phyloP scores from a whole-genome alignment of 2,113 vertebrate genomes.

The Corythaeola cristata region DNA sequence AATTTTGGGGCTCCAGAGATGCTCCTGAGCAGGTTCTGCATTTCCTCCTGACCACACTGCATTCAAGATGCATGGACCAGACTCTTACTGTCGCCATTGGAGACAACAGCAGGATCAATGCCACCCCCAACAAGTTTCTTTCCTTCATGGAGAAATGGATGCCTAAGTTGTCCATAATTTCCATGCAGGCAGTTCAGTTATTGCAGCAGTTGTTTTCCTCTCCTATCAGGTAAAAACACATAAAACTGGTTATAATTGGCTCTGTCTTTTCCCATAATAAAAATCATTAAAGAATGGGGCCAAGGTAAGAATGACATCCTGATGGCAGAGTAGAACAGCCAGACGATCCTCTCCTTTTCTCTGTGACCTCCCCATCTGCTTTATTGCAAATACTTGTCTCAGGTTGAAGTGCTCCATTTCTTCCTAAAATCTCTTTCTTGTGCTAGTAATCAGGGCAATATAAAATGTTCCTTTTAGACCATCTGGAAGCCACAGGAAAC shows the following conservation, averaged over 20 bases:
- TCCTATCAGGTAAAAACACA: neutral
- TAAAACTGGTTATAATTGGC: neutral
- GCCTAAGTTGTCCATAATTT: neutral
- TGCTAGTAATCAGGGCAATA: constrained; percentile 51
- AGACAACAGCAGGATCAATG: neutral
- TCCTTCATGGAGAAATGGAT: neutral
- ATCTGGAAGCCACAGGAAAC: constrained; percentile 70
- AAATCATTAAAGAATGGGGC: neutral
- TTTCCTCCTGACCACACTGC: neutral
- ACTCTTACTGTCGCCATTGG: neutral
- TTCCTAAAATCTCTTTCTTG: constrained; percentile 49
- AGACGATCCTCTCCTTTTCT: neutral
- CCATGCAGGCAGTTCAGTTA: neutral
- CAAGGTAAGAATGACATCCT: neutral
- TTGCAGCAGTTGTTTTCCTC: neutral
- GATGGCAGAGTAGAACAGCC: neutral
- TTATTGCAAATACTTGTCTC: constrained; percentile 23
- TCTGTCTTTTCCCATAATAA: neutral
- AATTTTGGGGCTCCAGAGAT: neutral
- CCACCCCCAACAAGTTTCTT: neutral
- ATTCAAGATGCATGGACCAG: neutral
- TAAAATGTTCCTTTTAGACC: constrained; percentile 59
- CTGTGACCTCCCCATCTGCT: neutral
- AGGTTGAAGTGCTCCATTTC: constrained; percentile 58
- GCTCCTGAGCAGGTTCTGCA: neutral